These are phyloP conservation scores for Bubalus kerabau DNA, from an alignment of 2,113 vertebrate species.

Conservation along the genomic window DNA sequence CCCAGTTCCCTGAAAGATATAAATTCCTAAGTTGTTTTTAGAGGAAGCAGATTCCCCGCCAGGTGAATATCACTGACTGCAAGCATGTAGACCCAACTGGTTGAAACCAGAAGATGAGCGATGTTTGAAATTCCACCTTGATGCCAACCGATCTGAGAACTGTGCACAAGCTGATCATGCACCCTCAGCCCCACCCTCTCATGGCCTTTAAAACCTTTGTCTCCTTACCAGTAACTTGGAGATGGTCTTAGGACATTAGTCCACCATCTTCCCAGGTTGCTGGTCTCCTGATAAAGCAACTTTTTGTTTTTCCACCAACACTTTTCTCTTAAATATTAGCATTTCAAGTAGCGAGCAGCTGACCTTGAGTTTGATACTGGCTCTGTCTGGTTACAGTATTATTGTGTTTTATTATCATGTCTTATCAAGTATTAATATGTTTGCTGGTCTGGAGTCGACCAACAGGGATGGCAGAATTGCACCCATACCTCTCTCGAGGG, in stretches of 20 bases:
- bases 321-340: not conserved
- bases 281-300: not conserved
- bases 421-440: not conserved
- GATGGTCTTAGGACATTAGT: not conserved
- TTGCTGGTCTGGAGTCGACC: not conserved
- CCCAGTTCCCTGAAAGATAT: not conserved
- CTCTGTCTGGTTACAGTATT: not conserved
- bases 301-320: not conserved
- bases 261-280: not conserved
- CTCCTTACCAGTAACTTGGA: not conserved
- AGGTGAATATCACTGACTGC: not conserved
- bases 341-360: accelerated
- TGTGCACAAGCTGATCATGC: not conserved
- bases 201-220: not conserved
- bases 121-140: not conserved
- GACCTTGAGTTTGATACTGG: not conserved
- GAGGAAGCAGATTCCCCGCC: not conserved
- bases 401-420: not conserved
- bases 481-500: not conserved
- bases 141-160: not conserved
- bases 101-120: not conserved
- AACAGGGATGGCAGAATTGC: too few species aligned
- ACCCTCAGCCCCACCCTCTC: not conserved
- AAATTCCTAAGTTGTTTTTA: not conserved
- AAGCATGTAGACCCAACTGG: not conserved